phyloP scores from a whole-genome alignment of 2,888 invertebrate species.

The Hermaeophaga mercurialis region DNA sequence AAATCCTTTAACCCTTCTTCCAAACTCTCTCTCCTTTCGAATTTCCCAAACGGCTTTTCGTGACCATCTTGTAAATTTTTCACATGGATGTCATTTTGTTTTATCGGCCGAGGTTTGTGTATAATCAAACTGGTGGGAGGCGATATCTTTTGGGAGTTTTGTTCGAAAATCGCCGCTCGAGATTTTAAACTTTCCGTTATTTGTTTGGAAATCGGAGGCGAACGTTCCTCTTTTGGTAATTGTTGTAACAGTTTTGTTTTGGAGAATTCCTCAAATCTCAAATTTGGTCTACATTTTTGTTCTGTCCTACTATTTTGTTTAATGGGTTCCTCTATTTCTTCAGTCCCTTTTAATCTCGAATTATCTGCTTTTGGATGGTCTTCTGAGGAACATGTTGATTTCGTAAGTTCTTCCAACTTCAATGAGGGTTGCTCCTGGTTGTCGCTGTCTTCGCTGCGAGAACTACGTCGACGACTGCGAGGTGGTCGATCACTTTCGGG shows the following conservation, averaged over 20 bases:
- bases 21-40: slow-evolving; percentile 33
- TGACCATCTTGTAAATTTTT: slow-evolving; percentile 34
- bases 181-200: slow-evolving; percentile 45
- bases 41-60: slow-evolving; percentile 24
- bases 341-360: slow-evolving; percentile 5
- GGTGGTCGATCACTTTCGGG: slow-evolving; percentile 28
- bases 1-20: slow-evolving; percentile 41
- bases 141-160: slow-evolving; percentile 39
- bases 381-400: slow-evolving; percentile 2
- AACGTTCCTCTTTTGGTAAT: slow-evolving; percentile 22
- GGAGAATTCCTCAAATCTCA: slow-evolving; percentile 7
- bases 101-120: slow-evolving; percentile 32
- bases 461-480: slow-evolving; percentile 39
- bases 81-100: slow-evolving; percentile 33
- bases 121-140: slow-evolving; percentile 30
- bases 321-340: background rate
- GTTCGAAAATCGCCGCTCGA: slow-evolving; percentile 50
- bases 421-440: slow-evolving; percentile 14
- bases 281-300: background rate
- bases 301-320: slow-evolving; percentile 1
- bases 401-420: slow-evolving; percentile 17
- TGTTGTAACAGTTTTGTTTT: slow-evolving; percentile 1
- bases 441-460: slow-evolving; percentile 37
- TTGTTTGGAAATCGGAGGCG: slow-evolving; percentile 24
- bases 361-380: slow-evolving; percentile 1